Evolutionary conservation across 2,113 vertebrate genomes (phyloP), one percentile per base, ranked within the genome.

Genomic region (Saiga tatarica): DNA sequence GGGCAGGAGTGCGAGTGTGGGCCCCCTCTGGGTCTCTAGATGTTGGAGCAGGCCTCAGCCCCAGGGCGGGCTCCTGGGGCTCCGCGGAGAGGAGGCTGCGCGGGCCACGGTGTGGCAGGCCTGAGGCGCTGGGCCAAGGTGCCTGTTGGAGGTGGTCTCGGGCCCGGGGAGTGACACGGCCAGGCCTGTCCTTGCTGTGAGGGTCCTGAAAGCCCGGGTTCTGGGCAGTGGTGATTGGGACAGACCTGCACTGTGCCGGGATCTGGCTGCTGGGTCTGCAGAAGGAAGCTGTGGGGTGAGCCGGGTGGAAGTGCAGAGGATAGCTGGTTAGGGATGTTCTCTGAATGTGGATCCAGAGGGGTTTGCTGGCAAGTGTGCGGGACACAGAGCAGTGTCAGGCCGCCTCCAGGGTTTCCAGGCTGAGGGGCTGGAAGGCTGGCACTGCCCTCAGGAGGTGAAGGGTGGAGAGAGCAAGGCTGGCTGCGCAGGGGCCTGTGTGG

Each of bases 111-210:
- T 39, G 62, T 5, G 39, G 36, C 28, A 1, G 50, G 62, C 19
- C 39, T 0, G 42, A 15, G 36, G 9, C n/a, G 0, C 15, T 50
- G 6, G 30, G 78, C 13, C 21, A 19, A 19, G 39, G 25, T 4
- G 5, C 52, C 74, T 9, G 11, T 26, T 1, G 30, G 59, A 55
- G 39, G 6, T 36, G n/a, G 57, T 6, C 36, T 21, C 1, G 1
- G 52, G 25, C 5, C 1, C 23, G 16, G 10, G 42, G 17, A 7
- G 2, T 0, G 5, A 23, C 25, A 6, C 2, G 5, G 33, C 45
- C 28, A 42, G 28, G 50, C 12, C 12, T 14, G 45, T 6, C 10
- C 50, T 19, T 1, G 3, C 9, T 53, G 10, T 15, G 23, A 10
- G 17, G 50, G 52, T 19, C 1, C 50, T 7, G 5, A 30, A 45